phyloP scores from a whole-genome alignment of 2,797 vertebrate species.

The Geotria australis region DNA sequence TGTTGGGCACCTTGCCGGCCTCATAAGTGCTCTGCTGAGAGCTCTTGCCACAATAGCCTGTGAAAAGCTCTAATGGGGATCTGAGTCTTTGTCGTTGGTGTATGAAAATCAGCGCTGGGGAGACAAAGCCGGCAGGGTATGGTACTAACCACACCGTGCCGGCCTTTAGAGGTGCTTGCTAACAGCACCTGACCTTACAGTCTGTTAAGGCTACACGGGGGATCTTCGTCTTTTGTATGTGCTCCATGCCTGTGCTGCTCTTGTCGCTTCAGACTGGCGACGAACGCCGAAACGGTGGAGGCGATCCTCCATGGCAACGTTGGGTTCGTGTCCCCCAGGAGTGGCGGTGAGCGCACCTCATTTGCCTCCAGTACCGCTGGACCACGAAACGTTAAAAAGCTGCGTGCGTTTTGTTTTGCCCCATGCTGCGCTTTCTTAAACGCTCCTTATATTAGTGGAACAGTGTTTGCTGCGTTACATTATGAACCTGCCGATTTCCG shows the following conservation, averaged over 20 bases:
- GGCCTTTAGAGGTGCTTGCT: no score
- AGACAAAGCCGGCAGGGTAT: no score
- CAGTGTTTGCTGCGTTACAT: not conserved
- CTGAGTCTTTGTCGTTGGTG: no score
- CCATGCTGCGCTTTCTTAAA: not conserved
- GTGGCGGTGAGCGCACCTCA: slow-evolving; percentile 28
- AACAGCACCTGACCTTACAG: no score
- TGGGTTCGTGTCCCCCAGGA: slow-evolving; percentile 57
- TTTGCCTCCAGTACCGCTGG: not conserved
- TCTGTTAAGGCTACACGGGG: no score
- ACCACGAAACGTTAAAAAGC: not conserved
- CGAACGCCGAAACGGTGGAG: slow-evolving; percentile 56
- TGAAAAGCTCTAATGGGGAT: no score
- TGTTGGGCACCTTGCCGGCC: no score
- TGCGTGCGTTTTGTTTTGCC: not conserved
- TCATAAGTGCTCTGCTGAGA: no score
- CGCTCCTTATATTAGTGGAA: not conserved
- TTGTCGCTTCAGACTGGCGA: slow-evolving; percentile 47
- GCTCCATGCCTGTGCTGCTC: not conserved
- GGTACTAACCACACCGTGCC: no score
- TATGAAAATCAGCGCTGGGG: no score
- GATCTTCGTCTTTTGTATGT: not conserved
- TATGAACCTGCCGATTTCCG: no score
- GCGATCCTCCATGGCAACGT: slow-evolving; percentile 82
- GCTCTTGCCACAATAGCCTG: no score